Evolutionary conservation across 2,888 invertebrate species (phyloP).

Genomic region (Lasioglossum villosulum): DNA sequence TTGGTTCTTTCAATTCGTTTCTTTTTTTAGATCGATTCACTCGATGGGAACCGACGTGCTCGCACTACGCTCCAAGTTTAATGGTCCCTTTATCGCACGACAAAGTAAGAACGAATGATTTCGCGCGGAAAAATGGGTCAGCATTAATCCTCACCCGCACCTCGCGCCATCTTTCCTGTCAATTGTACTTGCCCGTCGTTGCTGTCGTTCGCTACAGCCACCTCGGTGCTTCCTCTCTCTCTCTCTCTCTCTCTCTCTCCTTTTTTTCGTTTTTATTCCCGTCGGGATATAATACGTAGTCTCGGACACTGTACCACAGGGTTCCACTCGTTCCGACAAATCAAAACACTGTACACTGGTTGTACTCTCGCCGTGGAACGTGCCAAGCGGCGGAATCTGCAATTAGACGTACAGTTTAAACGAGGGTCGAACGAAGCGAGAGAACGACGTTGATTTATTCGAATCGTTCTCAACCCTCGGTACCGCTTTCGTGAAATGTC

Average conservation of each 20-base stretch:
- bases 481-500: slow-evolving; percentile 41
- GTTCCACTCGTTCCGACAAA: slow-evolving; percentile 11
- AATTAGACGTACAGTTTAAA: slow-evolving; percentile 27
- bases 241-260: slow-evolving; percentile 9
- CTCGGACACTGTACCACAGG: slow-evolving; percentile 16
- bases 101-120: slow-evolving; percentile 58
- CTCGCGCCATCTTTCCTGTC: slow-evolving; percentile 83
- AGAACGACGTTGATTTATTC: slow-evolving; percentile 26
- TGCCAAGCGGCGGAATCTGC: slow-evolving; percentile 5
- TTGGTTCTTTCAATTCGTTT: not conserved
- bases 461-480: slow-evolving; percentile 55
- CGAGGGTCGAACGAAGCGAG: slow-evolving; percentile 28
- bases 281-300: not conserved
- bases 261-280: slow-evolving; percentile 28
- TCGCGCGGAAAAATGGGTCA: slow-evolving; percentile 81
- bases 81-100: slow-evolving; percentile 30
- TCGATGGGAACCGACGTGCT: slow-evolving; percentile 7
- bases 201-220: slow-evolving; percentile 50
- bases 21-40: slow-evolving; percentile 17
- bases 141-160: slow-evolving; percentile 85
- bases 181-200: slow-evolving; percentile 66
- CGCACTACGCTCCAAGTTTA: slow-evolving; percentile 35
- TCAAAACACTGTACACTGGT: slow-evolving; percentile 57
- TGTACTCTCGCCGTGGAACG: slow-evolving; percentile 5
- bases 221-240: slow-evolving; percentile 31